Evolutionary conservation across 2,888 invertebrate genomes (phyloP).

Genomic region (Molorchus minor): DNA sequence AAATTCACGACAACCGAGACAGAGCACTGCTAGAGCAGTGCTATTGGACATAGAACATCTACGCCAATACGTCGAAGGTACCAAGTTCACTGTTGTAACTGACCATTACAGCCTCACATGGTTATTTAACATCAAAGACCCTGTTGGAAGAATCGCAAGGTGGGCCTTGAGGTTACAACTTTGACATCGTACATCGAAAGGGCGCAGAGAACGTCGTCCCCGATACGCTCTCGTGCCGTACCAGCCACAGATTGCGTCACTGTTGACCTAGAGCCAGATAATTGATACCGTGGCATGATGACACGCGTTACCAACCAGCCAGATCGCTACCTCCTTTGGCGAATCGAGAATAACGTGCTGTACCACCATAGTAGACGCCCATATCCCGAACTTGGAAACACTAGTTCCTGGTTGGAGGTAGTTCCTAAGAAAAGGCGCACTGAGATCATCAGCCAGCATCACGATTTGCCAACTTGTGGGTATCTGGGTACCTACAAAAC

Average conservation of each 20-base stretch:
- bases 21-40: no score
- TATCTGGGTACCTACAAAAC: neutral
- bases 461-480: neutral
- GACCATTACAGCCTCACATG: no score
- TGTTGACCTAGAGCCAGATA: no score
- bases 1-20: no score
- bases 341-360: neutral
- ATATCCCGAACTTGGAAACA: neutral
- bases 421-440: neutral
- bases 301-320: neutral
- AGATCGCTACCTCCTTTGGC: neutral
- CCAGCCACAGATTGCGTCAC: no score
- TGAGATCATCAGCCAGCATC: neutral
- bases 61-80: no score
- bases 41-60: no score
- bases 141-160: slow-evolving; percentile 30
- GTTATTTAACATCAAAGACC: slow-evolving; percentile 24
- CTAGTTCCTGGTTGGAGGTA: neutral
- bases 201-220: slow-evolving; percentile 39
- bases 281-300: neutral
- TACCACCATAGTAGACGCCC: neutral
- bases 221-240: slow-evolving; percentile 37
- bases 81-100: no score
- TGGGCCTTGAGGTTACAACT: slow-evolving; percentile 34
- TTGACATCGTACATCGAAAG: slow-evolving; percentile 34